These are phyloP conservation scores for Anoplius nigerrimus DNA, from an alignment of 2,888 invertebrate genomes.

Conservation along the genomic window DNA sequence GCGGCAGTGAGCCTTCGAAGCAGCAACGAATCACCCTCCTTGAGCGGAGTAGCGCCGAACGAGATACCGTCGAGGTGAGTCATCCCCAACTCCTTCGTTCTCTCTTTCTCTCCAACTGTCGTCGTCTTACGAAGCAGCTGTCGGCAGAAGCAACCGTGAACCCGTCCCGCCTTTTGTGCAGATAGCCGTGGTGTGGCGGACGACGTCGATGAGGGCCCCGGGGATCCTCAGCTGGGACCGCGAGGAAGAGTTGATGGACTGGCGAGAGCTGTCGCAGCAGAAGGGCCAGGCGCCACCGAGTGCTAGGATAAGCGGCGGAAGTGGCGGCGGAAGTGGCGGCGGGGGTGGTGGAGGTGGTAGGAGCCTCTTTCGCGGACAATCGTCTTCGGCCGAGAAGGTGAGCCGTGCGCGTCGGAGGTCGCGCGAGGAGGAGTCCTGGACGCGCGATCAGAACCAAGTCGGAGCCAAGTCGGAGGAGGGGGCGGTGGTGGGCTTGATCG, in stretches of 20 bases:
- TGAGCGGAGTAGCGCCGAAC: constrained; percentile 59
- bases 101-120: not conserved
- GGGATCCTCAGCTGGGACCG: constrained; percentile 74
- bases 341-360: constrained; percentile 26
- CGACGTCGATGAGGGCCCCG: constrained; percentile 73
- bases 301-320: not conserved
- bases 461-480: not conserved
- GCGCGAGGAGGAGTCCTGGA: constrained; percentile 59
- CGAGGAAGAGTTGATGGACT: constrained; percentile 74
- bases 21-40: too few relatives aligned
- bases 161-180: constrained; percentile 31
- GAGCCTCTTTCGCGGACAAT: constrained; percentile 38
- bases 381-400: constrained; percentile 63
- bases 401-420: constrained; percentile 62
- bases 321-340: constrained; percentile 1
- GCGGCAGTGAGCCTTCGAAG: too few relatives aligned
- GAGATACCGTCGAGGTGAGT: constrained; percentile 71
- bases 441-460: constrained; percentile 59
- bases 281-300: constrained; percentile 43
- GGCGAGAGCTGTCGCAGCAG: constrained; percentile 65
- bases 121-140: too few relatives aligned
- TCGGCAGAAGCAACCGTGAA: not conserved
- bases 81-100: constrained; percentile 38
- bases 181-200: constrained; percentile 74
- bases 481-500: constrained; percentile 48